phyloP scores from a whole-genome alignment of 2,797 vertebrate species.

The Mastacembelus armatus region DNA sequence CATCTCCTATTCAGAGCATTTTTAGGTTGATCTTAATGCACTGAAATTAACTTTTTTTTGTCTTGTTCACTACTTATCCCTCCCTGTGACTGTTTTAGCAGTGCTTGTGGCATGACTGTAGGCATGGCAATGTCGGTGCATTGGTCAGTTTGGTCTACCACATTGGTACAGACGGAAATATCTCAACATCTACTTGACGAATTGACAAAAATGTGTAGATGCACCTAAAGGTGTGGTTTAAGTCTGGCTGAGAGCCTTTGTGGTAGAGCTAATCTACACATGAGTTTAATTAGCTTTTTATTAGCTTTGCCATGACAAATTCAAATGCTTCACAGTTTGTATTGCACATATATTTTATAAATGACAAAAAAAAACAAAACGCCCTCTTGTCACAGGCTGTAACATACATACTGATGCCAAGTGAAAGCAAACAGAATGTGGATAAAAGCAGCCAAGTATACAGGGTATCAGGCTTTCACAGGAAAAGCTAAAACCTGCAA shows the following conservation, averaged over 20 bases:
- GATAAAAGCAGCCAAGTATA: slow-evolving; percentile 2
- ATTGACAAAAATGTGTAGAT: not conserved
- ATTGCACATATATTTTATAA: no score
- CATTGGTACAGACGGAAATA: slow-evolving; percentile 1
- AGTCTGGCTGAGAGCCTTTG: no score
- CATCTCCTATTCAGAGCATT: slow-evolving; percentile 3
- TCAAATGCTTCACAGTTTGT: no score
- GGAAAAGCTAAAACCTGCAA: not conserved
- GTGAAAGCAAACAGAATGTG: slow-evolving; percentile 4
- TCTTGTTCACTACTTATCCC: not conserved
- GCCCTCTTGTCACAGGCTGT: not conserved
- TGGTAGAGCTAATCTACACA: no score
- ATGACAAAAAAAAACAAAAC: no score
- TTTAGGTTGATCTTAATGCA: not conserved
- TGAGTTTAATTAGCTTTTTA: no score
- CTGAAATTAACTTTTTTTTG: not conserved
- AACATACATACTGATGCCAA: not conserved
- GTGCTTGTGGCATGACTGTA: not conserved
- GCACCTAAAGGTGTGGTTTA: no score
- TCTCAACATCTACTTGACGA: not conserved
- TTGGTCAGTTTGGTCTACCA: not conserved
- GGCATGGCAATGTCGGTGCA: no score
- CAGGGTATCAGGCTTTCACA: slow-evolving; percentile 1
- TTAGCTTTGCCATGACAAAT: no score
- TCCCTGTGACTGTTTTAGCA: not conserved